phyloP scores from a whole-genome alignment of 2,113 vertebrate species.

The Apteryx owenii region DNA sequence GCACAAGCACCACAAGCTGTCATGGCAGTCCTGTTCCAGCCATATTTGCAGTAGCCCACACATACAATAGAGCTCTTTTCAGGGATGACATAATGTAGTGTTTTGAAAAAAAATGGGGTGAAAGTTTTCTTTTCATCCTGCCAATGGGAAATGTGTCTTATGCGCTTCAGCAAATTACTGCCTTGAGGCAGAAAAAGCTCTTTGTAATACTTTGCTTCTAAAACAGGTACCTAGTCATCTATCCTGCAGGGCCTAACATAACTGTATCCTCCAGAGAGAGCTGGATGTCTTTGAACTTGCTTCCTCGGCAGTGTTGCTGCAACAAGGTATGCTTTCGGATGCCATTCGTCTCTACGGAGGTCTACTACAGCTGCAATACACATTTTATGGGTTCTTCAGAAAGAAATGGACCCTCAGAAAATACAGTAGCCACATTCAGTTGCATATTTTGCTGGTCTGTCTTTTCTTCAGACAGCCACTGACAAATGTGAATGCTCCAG shows the following conservation, averaged over 20 bases:
- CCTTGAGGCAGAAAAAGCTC: slow-evolving; percentile 62
- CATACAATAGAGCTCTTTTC: slow-evolving; percentile 34
- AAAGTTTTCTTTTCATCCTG: slow-evolving; percentile 62
- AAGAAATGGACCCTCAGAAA: slow-evolving; percentile 36
- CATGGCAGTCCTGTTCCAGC: background rate
- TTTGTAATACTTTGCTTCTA: slow-evolving; percentile 55
- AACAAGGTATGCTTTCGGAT: background rate
- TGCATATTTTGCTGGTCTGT: background rate
- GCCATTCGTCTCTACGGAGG: slow-evolving; percentile 2
- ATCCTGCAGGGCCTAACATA: slow-evolving; percentile 36
- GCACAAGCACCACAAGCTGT: background rate
- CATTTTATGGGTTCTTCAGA: slow-evolving; percentile 4
- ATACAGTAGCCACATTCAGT: slow-evolving; percentile 40
- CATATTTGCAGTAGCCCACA: background rate
- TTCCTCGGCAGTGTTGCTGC: background rate
- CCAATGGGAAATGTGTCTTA: slow-evolving; percentile 37
- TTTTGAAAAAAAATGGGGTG: slow-evolving; percentile 8
- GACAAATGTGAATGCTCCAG: background rate
- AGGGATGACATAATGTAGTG: slow-evolving; percentile 39
- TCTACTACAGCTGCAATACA: slow-evolving; percentile 18
- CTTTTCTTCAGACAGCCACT: background rate
- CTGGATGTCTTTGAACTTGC: slow-evolving; percentile 52
- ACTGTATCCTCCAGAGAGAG: slow-evolving; percentile 41
- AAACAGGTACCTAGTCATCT: slow-evolving; percentile 65
- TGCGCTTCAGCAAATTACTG: slow-evolving; percentile 56